phyloP scores from a whole-genome alignment of 2,888 invertebrate genomes.

The Lamellibrachia columna region DNA sequence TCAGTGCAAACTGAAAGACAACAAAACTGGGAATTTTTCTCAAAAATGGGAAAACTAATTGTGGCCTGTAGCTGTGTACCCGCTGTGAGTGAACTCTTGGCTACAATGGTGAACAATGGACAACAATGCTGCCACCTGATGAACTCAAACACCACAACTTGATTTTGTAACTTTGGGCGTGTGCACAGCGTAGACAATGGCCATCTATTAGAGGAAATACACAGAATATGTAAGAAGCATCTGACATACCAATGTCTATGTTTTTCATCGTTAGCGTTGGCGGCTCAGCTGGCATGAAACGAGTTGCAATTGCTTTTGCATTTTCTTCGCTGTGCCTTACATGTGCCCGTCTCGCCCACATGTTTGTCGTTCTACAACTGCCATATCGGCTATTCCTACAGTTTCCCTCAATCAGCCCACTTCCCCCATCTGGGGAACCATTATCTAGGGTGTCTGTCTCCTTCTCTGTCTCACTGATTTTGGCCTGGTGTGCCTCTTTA shows the following conservation, averaged over 20 bases:
- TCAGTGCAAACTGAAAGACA: too few species aligned
- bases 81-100: too few species aligned
- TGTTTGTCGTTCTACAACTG: neutral
- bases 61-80: too few species aligned
- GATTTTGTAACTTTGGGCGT: too few species aligned
- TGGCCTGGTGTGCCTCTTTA: neutral
- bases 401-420: neutral
- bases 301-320: conserved; percentile 34
- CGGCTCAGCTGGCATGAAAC: conserved; percentile 44
- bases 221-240: too few species aligned
- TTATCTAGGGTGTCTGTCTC: neutral
- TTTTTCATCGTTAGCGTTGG: conserved; percentile 48
- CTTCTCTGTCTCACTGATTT: neutral
- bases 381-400: neutral
- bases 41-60: too few species aligned
- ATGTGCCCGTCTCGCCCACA: neutral
- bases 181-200: too few species aligned
- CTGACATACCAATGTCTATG: conserved; percentile 49
- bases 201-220: too few species aligned
- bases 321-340: neutral
- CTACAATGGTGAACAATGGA: too few species aligned
- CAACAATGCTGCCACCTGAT: too few species aligned
- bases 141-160: too few species aligned
- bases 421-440: neutral
- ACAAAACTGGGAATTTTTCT: too few species aligned